Percentiles rank a stretch among this genome's conserved stretches.
These are phyloP conservation scores for Hycleus phaleratus DNA, from an alignment of 1,140 invertebrate genomes.

Conservation along the genomic window DNA sequence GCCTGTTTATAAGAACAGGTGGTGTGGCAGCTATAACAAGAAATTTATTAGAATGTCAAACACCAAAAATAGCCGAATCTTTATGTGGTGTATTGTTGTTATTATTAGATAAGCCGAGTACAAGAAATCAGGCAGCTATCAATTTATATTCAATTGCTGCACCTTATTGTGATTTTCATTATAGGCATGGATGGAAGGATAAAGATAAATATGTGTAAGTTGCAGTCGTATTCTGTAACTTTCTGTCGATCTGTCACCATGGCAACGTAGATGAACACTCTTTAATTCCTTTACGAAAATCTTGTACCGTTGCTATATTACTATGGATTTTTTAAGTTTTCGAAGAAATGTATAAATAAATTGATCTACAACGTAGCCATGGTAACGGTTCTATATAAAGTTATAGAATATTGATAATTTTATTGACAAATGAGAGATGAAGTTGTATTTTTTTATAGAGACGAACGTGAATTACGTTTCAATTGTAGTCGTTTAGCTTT, in stretches of 20 bases:
- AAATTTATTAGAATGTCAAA: conserved; percentile 72
- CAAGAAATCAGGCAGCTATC: conserved; percentile 61
- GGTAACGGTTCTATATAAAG: no score
- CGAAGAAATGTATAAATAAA: no score
- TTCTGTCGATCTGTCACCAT: no score
- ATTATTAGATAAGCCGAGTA: conserved; percentile 79
- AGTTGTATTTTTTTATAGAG: conserved; percentile 45
- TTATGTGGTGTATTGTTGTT: conserved; percentile 79
- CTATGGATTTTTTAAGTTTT: no score
- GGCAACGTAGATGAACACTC: no score
- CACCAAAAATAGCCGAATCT: conserved; percentile 72
- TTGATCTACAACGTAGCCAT: no score
- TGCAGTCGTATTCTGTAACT: neutral
- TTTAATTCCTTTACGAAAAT: no score
- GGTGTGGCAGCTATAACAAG: conserved; percentile 75
- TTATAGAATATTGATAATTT: no score
- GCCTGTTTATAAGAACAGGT: conserved; percentile 70
- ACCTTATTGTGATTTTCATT: conserved; percentile 88
- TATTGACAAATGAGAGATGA: no score
- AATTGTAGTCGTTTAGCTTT: conserved; percentile 76
- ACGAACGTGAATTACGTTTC: conserved; percentile 74
- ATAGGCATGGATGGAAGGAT: conserved; percentile 45
- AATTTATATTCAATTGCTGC: conserved; percentile 79
- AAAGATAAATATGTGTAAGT: conserved; percentile 26
- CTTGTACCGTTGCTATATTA: no score